Percentiles rank a stretch among this genome's conserved stretches.
Conservation (phyloP, 2,888 invertebrate genomes). For the Deroplatys truncata region DNA sequence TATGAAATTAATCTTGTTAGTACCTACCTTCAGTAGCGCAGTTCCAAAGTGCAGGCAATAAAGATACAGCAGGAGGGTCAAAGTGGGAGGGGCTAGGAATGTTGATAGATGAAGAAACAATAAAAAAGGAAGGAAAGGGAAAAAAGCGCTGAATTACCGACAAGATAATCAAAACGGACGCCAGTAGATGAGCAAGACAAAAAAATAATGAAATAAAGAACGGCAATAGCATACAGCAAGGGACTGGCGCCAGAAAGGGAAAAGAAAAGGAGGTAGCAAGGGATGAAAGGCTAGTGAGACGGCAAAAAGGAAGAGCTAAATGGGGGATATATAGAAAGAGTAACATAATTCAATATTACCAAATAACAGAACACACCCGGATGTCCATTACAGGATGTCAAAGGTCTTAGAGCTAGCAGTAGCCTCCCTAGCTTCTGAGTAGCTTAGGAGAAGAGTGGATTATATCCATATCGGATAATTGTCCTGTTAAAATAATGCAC, state of each 20-base stretch:
- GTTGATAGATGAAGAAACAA: neutral
- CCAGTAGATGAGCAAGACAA: neutral
- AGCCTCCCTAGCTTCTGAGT: neutral
- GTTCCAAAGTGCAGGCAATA: neutral
- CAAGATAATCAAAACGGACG: constrained; percentile 13
- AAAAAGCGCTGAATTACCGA: constrained; percentile 1
- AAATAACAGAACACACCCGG: constrained; percentile 7
- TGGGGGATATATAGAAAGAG: constrained; percentile 1
- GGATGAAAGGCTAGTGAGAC: neutral
- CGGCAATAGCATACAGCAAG: neutral
- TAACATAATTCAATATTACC: constrained; percentile 14
- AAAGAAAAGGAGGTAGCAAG: neutral
- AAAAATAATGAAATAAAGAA: constrained; percentile 5
- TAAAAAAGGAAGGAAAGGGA: neutral
- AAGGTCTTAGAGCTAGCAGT: constrained; percentile 1
- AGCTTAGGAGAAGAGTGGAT: neutral
- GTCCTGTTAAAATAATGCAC: no score
- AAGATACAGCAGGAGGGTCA: neutral
- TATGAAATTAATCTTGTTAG: neutral
- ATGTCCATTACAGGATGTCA: constrained; percentile 16
- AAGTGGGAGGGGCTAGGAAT: neutral
- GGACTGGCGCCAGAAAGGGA: constrained; percentile 1
- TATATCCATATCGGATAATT: neutral
- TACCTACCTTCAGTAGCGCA: neutral
- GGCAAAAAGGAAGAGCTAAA: neutral